These are phyloP conservation scores for Acanthurus tractus DNA, from an alignment of 2,797 vertebrate species.

Conservation along the genomic window DNA sequence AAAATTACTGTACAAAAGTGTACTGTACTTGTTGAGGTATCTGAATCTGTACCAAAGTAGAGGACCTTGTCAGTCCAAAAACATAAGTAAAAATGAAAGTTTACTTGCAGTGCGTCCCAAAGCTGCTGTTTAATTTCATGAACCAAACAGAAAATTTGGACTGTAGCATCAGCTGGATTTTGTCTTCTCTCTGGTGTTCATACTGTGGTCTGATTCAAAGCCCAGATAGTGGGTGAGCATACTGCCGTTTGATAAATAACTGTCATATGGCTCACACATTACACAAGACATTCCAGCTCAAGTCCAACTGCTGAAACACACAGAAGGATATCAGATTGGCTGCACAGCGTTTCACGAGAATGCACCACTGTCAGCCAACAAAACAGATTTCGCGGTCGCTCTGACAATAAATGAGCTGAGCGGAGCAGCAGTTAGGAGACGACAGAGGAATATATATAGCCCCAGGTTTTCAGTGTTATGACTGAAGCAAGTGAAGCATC, in stretches of 20 bases:
- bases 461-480: constrained; percentile 58
- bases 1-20: background rate
- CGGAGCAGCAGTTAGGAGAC: constrained; percentile 45
- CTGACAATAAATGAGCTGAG: constrained; percentile 56
- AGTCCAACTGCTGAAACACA: constrained; percentile 52
- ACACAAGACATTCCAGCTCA: constrained; percentile 61
- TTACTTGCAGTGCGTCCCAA: constrained; percentile 23
- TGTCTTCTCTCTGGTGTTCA: constrained; percentile 33
- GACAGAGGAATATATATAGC: constrained; percentile 25
- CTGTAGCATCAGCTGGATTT: constrained; percentile 51
- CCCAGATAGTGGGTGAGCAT: constrained; percentile 60
- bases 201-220: constrained; percentile 66
- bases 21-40: constrained; percentile 16
- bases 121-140: constrained; percentile 49
- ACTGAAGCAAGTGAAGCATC: constrained; percentile 49
- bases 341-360: constrained; percentile 34
- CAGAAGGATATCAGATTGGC: constrained; percentile 62
- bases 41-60: constrained; percentile 24
- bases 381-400: constrained; percentile 48
- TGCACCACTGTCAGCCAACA: constrained; percentile 41
- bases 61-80: background rate
- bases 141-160: constrained; percentile 29
- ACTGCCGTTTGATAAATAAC: constrained; percentile 65
- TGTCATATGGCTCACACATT: constrained; percentile 76
- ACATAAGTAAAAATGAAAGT: constrained; percentile 9